Evolutionary conservation across 2,113 vertebrate species (phyloP), one percentile per base, ranked within the genome.

Genomic region (Petroica traversi): DNA sequence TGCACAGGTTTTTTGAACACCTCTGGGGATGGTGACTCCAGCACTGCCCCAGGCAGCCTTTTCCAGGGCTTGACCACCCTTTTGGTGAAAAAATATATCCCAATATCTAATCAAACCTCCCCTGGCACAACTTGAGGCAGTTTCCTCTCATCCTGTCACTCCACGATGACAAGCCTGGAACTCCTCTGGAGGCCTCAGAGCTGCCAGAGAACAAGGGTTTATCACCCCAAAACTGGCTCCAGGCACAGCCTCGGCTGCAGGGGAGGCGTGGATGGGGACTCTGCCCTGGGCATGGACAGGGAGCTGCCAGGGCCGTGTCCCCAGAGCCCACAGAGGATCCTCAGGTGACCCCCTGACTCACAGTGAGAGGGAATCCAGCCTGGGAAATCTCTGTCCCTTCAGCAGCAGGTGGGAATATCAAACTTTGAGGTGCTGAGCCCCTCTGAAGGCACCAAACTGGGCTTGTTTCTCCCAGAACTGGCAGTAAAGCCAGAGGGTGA

Each of bases 401-500:
- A 64, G 20, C 46, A 61, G 51, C 14, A 29, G 31, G 14, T 55
- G 28, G 58, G 12, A 49, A 86, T 14, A 7, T 45, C 68, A 76
- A 7, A 14, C 18, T 38, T 18, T 10, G 46, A 17, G 31, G 29
- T 25, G 31, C 41, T 66, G 75, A 76, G 63, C 40, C 26, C 22
- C 7, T 43, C 34, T 48, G 75, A 83, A 76, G 16, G 29, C 14
- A 61, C 46, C 25, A 59, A 73, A 12, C 6, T 0, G 1, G 13
- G 16, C 11, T 83, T 0, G 0, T 59, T 62, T 36, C 22, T 61
- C 57, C 41, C 46, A 26, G 26, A 26, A 34, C 0, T 5, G 31
- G 31, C 52, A 29, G 59, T 6, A 38, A 26, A 91, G 8, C 14
- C 0, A 0, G 38, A 43, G 23, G 8, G 15, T 48, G 49, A 11